These are phyloP conservation scores for Ivindomyrus marchei DNA, from an alignment of 2,113 vertebrate genomes.

Conservation along the genomic window DNA sequence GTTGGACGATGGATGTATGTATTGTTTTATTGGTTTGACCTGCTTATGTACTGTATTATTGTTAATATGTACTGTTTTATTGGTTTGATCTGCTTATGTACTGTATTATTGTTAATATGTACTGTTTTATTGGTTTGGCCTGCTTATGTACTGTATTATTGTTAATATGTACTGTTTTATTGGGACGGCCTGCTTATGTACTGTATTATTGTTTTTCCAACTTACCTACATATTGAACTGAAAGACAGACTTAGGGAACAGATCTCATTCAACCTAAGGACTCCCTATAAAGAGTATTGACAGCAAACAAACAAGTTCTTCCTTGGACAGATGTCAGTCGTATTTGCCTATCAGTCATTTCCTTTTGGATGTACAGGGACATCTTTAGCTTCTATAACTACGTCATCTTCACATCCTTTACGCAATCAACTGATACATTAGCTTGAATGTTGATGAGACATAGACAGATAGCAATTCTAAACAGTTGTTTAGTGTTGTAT, in stretches of 20 bases:
- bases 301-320: background rate
- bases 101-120: too few species aligned
- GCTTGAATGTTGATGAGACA: background rate
- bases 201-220: background rate
- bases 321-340: background rate
- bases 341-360: background rate
- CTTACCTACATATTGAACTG: background rate
- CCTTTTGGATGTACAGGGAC: background rate
- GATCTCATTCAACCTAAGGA: background rate
- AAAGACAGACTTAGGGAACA: background rate
- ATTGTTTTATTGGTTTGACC: too few species aligned
- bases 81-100: too few species aligned
- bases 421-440: conserved; percentile 9
- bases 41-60: too few species aligned
- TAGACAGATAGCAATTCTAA: background rate
- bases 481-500: conserved; percentile 1
- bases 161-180: too few species aligned
- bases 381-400: background rate
- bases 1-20: too few species aligned
- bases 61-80: too few species aligned
- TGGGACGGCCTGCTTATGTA: too few species aligned
- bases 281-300: background rate
- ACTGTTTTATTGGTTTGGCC: too few species aligned
- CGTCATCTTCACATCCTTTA: conserved; percentile 1
- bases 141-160: too few species aligned